Evolutionary conservation across 2,113 vertebrate genomes (phyloP).

Genomic region (Scartelaos histophorus): DNA sequence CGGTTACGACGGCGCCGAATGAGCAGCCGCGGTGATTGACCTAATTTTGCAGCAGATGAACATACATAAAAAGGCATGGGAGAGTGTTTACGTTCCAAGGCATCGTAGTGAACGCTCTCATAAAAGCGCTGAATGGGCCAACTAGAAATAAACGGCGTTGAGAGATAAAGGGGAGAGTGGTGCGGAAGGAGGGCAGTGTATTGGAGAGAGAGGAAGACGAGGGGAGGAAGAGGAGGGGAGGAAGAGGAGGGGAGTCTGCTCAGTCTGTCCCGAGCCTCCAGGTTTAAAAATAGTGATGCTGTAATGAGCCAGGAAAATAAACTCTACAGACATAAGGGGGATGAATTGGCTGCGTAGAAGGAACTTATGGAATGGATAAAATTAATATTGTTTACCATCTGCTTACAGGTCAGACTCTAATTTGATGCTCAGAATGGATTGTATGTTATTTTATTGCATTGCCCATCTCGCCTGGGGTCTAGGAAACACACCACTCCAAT

Average conservation of each 20-base stretch:
- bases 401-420: no score
- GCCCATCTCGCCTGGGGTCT: no score
- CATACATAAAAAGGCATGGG: constrained; percentile 47
- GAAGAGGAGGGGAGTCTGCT: not conserved
- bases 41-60: constrained; percentile 42
- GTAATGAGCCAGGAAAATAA: constrained; percentile 11
- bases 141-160: constrained; percentile 15
- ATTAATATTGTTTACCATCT: constrained; percentile 13
- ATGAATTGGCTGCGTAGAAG: not conserved
- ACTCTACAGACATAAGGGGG: constrained; percentile 7
- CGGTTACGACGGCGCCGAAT: constrained; percentile 36
- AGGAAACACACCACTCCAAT: no score
- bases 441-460: no score
- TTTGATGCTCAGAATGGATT: no score
- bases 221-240: constrained; percentile 9
- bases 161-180: constrained; percentile 38
- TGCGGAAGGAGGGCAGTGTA: constrained; percentile 45
- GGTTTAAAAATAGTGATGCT: constrained; percentile 19
- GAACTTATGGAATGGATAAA: constrained; percentile 20
- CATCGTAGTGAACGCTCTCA: constrained; percentile 24
- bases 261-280: constrained; percentile 4
- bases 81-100: constrained; percentile 52
- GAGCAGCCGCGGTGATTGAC: constrained; percentile 58
- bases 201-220: constrained; percentile 24
- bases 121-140: constrained; percentile 27